phyloP scores from a whole-genome alignment of 1,140 invertebrate species.

The Bombus affinis region DNA sequence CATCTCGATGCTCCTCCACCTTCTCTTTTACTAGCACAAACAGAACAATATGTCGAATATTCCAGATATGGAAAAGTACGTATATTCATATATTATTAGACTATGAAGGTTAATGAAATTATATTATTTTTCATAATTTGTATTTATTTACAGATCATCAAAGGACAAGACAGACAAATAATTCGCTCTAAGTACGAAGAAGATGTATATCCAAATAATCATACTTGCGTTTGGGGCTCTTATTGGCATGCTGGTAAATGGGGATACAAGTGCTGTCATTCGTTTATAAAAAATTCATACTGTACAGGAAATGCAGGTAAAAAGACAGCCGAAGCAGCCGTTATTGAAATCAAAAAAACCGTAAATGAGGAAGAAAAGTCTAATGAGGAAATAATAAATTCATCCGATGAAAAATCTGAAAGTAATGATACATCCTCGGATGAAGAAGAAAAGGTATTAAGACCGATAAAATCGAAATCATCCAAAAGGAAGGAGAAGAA shows the following conservation, averaged over 20 bases:
- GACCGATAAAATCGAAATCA: conserved; percentile 73
- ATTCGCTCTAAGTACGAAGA: conserved; percentile 97
- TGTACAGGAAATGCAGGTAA: conserved; percentile 93
- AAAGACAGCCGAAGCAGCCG: conserved; percentile 50
- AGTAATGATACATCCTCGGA: conserved; percentile 71
- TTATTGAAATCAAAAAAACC: conserved; percentile 18
- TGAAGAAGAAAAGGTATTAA: conserved; percentile 73
- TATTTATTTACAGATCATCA: conserved; percentile 82
- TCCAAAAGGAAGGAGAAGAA: conserved; percentile 83
- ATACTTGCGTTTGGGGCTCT: conserved; percentile 97
- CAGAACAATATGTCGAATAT: conserved; percentile 98
- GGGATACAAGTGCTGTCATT: conserved; percentile 98
- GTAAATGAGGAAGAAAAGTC: conserved; percentile 35
- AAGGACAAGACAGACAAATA: conserved; percentile 93
- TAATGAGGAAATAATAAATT: conserved; percentile 56
- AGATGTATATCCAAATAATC: conserved; percentile 96
- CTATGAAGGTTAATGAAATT: neutral
- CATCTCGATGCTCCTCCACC: conserved; percentile 94
- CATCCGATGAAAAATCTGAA: conserved; percentile 62
- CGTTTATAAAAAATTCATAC: conserved; percentile 95
- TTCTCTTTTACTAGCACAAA: conserved; percentile 95
- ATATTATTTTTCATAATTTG: conserved; percentile 5
- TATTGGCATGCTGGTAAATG: conserved; percentile 96
- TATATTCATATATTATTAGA: conserved; percentile 84
- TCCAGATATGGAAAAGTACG: conserved; percentile 95